Percentiles rank a stretch among this genome's conserved stretches.
These are phyloP conservation scores for Cryptosula pallasiana DNA, from an alignment of 2,888 invertebrate species.

Conservation along the genomic window DNA sequence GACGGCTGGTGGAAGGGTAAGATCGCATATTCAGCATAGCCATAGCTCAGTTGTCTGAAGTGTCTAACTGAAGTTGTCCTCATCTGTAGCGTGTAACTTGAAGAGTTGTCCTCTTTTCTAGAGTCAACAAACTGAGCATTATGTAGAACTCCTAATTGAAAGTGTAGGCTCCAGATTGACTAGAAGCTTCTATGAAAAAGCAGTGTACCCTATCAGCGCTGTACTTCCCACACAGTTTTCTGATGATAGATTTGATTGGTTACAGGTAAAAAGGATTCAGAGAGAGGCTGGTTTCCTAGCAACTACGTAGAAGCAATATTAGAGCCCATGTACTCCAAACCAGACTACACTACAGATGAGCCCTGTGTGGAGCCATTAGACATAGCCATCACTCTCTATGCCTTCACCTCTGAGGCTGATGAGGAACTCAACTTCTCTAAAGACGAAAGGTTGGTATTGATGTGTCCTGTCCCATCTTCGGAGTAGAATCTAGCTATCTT, in stretches of 20 bases:
- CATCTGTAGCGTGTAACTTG: not conserved
- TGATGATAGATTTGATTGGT: too few species aligned
- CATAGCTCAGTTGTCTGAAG: too few species aligned
- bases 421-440: conserved; percentile 95
- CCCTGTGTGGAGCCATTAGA: conserved; percentile 60
- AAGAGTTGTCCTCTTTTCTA: not conserved
- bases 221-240: too few species aligned
- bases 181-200: too few species aligned
- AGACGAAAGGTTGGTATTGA: conserved; percentile 64
- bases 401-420: conserved; percentile 66
- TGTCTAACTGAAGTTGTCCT: too few species aligned
- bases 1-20: conserved; percentile 98
- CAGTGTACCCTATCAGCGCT: too few species aligned
- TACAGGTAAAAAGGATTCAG: conserved; percentile 56
- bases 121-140: too few species aligned
- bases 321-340: conserved; percentile 37
- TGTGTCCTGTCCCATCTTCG: too few species aligned
- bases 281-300: conserved; percentile 90
- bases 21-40: too few species aligned
- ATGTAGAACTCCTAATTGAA: too few species aligned
- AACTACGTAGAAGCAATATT: conserved; percentile 72
- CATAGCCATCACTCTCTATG: conserved; percentile 87
- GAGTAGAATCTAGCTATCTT: too few species aligned
- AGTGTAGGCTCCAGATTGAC: too few species aligned
- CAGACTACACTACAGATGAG: conserved; percentile 31